Conservation (phyloP, 2,888 invertebrate species). For the Autographa gamma region DNA sequence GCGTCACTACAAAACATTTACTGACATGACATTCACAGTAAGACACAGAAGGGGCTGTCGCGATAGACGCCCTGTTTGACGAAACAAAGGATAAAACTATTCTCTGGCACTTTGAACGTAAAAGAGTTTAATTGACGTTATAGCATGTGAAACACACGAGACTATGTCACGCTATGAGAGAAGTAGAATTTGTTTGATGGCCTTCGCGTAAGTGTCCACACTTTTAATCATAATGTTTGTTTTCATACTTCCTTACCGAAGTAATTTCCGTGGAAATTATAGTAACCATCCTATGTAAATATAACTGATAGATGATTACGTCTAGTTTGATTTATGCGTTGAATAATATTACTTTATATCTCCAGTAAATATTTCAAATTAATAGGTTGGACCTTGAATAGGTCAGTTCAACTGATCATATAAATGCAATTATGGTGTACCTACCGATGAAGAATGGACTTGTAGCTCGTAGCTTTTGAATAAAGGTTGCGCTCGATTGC, state of each 20-base stretch:
- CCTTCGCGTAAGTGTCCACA: background rate
- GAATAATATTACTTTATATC: conserved; percentile 41
- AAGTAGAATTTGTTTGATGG: background rate
- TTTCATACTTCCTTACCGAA: conserved; percentile 40
- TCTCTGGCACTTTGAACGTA: conserved; percentile 28
- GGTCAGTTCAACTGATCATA: conserved; percentile 30
- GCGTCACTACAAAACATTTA: conserved; percentile 28
- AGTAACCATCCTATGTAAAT: conserved; percentile 34
- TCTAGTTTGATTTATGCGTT: conserved; percentile 42
- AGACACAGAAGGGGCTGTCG: conserved; percentile 30
- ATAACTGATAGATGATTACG: conserved; percentile 42
- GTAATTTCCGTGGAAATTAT: conserved; percentile 44
- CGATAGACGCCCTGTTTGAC: conserved; percentile 20
- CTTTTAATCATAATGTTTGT: conserved; percentile 11
- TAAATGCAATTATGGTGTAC: conserved; percentile 26
- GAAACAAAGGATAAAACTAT: conserved; percentile 42
- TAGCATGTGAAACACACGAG: too few relatives aligned
- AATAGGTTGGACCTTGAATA: conserved; percentile 50
- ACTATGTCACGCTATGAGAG: background rate
- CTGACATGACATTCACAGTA: conserved; percentile 45
- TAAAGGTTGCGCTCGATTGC: conserved; percentile 27
- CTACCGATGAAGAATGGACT: conserved; percentile 18
- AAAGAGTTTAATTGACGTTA: background rate
- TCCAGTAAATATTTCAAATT: conserved; percentile 40
- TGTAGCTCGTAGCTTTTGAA: conserved; percentile 22